Evolutionary conservation across 2,113 vertebrate genomes (phyloP), one percentile per base, ranked within the genome.

Genomic region (Anarrhichthys ocellatus): DNA sequence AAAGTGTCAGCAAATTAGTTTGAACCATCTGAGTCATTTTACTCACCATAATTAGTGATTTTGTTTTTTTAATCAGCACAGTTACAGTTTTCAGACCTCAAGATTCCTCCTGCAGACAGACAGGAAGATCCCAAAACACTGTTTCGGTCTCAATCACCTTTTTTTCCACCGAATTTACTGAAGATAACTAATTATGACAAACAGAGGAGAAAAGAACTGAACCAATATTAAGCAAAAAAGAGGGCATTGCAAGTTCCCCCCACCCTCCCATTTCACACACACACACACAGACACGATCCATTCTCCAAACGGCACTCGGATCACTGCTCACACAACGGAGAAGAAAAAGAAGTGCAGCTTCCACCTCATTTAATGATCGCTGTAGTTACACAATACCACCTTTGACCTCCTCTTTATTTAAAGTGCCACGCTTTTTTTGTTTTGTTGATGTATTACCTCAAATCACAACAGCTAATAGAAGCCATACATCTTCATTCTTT

Each of bases 401-500:
- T 87, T 76, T 87, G 73, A 85, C 79, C 73, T 66, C 71, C 22
- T 74, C 40, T 71, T 84, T 76, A 84, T 85, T 90, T 40, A 78
- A 82, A 69, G 52, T 36, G 50, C 32, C 78, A 27, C 32, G 11
- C 48, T 65, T 83, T 58, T 76, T 73, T 77, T 69, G 65, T 76
- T 78, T 67, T 78, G 65, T 65, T 80, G 79, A 91, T 90, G 54
- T 63, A 90, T 86, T 83, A 62, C 50, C 76, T 70, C 61, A 32
- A 82, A 87, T 91, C 76, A 65, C 73, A 86, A 54, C 65, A 14
- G 56, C 46, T 87, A 88, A 87, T 82, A 85, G 80, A 85, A 85
- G 52, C 86, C 81, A 86, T 92, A 73, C 27, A 87, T 93, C 84
- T 90, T 91, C 72, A 86, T 92, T 90, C 46, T 64, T 74, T 72